These are phyloP conservation scores for Betta splendens DNA, from an alignment of 2,797 vertebrate species.

Conservation along the genomic window DNA sequence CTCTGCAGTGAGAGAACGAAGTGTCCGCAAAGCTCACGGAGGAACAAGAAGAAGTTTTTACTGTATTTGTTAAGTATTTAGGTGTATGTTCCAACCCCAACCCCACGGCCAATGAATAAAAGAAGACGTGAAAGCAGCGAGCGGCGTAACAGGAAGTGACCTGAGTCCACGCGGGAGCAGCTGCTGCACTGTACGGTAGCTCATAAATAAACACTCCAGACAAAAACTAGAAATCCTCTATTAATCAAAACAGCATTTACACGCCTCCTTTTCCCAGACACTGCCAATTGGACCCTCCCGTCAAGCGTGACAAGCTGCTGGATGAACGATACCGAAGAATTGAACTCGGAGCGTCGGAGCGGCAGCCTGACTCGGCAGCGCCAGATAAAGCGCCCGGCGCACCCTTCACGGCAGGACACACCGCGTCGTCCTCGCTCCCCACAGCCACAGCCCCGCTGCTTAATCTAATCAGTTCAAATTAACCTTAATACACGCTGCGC, in stretches of 20 bases:
- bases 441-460: slow-evolving; percentile 68
- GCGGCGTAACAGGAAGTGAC: slow-evolving; percentile 9
- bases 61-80: too few relatives aligned
- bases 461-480: slow-evolving; percentile 82
- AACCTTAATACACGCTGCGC: slow-evolving; percentile 73
- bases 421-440: slow-evolving; percentile 46
- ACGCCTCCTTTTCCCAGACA: slow-evolving; percentile 35
- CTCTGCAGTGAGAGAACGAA: neutral
- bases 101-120: neutral
- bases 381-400: slow-evolving; percentile 48
- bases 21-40: slow-evolving; percentile 26
- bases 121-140: slow-evolving; percentile 2
- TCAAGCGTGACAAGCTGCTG: slow-evolving; percentile 57
- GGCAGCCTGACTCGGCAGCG: slow-evolving; percentile 43
- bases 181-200: slow-evolving; percentile 14
- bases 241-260: slow-evolving; percentile 34
- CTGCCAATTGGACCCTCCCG: slow-evolving; percentile 59
- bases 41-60: slow-evolving; percentile 17
- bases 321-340: slow-evolving; percentile 51
- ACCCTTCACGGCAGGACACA: slow-evolving; percentile 57
- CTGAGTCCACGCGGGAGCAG: slow-evolving; percentile 19
- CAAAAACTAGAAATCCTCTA: slow-evolving; percentile 16
- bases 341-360: slow-evolving; percentile 53
- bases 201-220: slow-evolving; percentile 26
- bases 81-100: slow-evolving; percentile 11